Conservation (phyloP, 2,888 invertebrate species). For the Lycaena phlaeas region DNA sequence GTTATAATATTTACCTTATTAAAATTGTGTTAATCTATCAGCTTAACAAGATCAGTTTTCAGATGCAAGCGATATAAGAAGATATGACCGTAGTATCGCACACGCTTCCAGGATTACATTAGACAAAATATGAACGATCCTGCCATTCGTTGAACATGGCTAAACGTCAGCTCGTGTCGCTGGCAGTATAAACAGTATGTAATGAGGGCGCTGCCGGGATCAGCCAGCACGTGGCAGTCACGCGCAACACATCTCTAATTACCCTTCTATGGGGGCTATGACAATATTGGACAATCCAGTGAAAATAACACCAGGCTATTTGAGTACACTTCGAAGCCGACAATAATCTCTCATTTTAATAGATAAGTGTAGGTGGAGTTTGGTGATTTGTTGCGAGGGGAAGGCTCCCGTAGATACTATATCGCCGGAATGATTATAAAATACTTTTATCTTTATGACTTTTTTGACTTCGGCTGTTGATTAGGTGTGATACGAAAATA, state of each 20-base stretch:
- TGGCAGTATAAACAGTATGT: conserved; percentile 53
- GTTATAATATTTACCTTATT: too few species aligned
- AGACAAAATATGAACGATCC: neutral
- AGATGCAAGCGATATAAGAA: too few species aligned
- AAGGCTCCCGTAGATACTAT: conserved; percentile 10
- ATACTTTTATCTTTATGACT: conserved; percentile 7
- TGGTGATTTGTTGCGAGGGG: conserved; percentile 54
- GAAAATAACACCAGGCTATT: conserved; percentile 66
- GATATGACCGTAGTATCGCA: too few species aligned
- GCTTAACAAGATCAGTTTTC: too few species aligned
- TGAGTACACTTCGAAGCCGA: conserved; percentile 42
- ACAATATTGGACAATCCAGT: conserved; percentile 71
- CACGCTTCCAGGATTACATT: neutral
- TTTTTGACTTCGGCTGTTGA: conserved; percentile 4
- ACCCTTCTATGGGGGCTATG: conserved; percentile 62
- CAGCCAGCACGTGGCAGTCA: conserved; percentile 52
- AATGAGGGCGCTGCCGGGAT: conserved; percentile 38
- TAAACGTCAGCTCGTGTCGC: conserved; percentile 34
- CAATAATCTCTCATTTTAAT: conserved; percentile 71
- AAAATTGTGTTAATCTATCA: too few species aligned
- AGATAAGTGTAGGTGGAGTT: conserved; percentile 67
- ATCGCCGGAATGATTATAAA: conserved; percentile 4
- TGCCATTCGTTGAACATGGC: conserved; percentile 29
- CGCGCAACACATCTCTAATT: conserved; percentile 68
- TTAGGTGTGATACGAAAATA: too few species aligned